A percentile compares a stretch with the other conserved stretches of the same genome.
These are phyloP conservation scores for Chaetoderma sp. DNA, from an alignment of 2,888 invertebrate genomes.

Conservation along the genomic window DNA sequence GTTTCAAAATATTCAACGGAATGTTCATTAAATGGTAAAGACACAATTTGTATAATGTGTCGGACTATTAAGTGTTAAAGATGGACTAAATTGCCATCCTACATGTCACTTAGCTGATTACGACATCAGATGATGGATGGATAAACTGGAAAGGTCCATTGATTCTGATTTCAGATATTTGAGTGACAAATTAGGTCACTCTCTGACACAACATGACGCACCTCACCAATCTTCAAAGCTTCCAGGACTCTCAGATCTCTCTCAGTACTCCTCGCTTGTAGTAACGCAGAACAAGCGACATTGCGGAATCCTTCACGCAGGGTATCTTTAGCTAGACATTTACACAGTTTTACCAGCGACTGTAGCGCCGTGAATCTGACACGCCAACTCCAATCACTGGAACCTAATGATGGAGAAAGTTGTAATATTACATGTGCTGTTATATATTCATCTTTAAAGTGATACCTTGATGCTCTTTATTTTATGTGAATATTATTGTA, in stretches of 20 bases:
- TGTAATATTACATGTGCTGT: neutral
- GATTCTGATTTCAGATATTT: too few species aligned
- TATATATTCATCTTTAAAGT: neutral
- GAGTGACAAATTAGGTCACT: too few species aligned
- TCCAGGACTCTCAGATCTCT: constrained; percentile 64
- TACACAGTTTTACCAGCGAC: constrained; percentile 61
- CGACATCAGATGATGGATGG: too few species aligned
- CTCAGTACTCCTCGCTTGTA: constrained; percentile 59
- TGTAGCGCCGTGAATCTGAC: constrained; percentile 66
- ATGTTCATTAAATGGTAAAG: too few species aligned
- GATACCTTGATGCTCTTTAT: neutral
- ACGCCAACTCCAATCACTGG: constrained; percentile 67
- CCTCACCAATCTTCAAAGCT: constrained; percentile 67
- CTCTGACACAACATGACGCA: too few species aligned
- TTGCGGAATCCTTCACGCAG: constrained; percentile 58
- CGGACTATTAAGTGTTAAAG: too few species aligned
- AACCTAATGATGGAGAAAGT: constrained; percentile 36
- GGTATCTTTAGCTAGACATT: constrained; percentile 53
- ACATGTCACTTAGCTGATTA: too few species aligned
- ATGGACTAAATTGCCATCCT: too few species aligned
- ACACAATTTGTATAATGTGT: too few species aligned
- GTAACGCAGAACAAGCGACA: constrained; percentile 61
- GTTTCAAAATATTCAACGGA: too few species aligned
- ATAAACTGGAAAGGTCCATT: too few species aligned
- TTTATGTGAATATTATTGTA: too few species aligned